Conservation (phyloP, 2,888 invertebrate species). For the Clepsis dumicolana region DNA sequence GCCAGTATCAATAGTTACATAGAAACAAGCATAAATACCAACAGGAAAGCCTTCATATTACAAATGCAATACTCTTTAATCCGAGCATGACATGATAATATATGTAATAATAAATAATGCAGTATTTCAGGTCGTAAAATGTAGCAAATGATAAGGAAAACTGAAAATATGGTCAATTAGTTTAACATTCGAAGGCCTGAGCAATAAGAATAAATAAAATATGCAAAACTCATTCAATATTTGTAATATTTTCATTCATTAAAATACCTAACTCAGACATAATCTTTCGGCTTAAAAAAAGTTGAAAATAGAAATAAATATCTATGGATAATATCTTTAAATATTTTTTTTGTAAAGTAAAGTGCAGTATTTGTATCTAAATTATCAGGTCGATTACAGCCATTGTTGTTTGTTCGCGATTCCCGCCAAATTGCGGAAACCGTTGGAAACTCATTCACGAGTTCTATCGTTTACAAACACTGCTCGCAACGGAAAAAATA, state of each 20-base stretch:
- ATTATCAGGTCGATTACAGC: not conserved
- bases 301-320: no score
- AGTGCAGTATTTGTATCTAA: not conserved
- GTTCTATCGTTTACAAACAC: constrained; percentile 79
- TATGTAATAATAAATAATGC: no score
- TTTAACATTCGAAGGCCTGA: not conserved
- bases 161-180: not conserved
- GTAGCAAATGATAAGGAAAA: not conserved
- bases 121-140: not conserved
- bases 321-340: no score
- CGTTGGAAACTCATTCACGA: constrained; percentile 81
- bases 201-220: not conserved
- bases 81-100: no score
- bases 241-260: not conserved
- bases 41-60: not conserved
- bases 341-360: no score
- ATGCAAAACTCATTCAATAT: not conserved
- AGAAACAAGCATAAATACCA: not conserved
- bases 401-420: constrained; percentile 47
- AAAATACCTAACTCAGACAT: not conserved
- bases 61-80: not conserved
- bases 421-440: constrained; percentile 79
- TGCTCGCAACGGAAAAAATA: constrained; percentile 81
- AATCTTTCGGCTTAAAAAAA: no score
- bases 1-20: not conserved